These are phyloP conservation scores for Loxodonta africana DNA, from an alignment of 2,113 vertebrate species.

Conservation along the genomic window DNA sequence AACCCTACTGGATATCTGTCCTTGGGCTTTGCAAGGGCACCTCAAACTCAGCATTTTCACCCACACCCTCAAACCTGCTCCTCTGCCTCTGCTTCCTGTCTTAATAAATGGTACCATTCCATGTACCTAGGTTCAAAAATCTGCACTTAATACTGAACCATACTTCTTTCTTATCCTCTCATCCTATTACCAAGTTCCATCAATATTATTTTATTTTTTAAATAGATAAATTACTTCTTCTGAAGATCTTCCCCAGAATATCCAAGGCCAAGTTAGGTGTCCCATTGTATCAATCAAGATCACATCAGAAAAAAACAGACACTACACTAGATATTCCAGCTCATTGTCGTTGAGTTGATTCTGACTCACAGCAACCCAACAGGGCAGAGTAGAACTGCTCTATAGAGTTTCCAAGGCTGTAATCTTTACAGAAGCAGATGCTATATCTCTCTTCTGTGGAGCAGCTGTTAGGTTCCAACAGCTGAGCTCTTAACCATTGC, in stretches of 20 bases:
- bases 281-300: background rate
- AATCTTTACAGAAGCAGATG: too few relatives aligned
- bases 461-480: too few relatives aligned
- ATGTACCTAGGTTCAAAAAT: background rate
- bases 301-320: background rate
- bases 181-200: background rate
- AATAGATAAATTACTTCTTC: background rate
- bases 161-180: background rate
- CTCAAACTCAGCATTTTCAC: background rate
- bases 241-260: background rate
- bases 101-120: background rate
- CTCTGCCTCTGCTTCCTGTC: background rate
- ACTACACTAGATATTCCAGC: background rate
- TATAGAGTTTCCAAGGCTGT: too few relatives aligned
- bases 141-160: background rate
- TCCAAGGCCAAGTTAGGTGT: background rate
- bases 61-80: background rate
- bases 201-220: background rate
- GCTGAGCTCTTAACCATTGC: too few relatives aligned
- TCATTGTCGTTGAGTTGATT: too few relatives aligned
- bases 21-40: accelerated
- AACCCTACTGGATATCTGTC: too few relatives aligned
- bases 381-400: too few relatives aligned
- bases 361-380: too few relatives aligned
- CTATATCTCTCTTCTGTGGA: too few relatives aligned